A percentile compares a stretch with the other conserved stretches of the same genome.
Conservation (phyloP, 2,113 vertebrate genomes). For the Podilymbus podiceps region DNA sequence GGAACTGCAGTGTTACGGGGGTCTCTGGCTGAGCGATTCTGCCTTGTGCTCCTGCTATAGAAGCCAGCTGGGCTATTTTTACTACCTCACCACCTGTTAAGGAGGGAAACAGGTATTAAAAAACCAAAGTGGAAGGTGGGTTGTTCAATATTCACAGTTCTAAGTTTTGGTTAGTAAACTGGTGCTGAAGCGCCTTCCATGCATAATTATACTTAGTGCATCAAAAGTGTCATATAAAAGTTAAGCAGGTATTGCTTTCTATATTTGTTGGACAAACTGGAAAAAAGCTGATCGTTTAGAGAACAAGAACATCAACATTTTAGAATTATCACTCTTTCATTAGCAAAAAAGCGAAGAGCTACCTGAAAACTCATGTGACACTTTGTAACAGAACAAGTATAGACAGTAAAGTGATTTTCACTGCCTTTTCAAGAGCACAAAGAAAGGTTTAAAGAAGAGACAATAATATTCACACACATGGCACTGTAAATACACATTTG, state of each 20-base stretch:
- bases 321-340: slow-evolving; percentile 25
- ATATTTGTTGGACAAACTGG: slow-evolving; percentile 42
- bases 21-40: slow-evolving; percentile 88
- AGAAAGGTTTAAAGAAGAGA: not conserved
- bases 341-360: slow-evolving; percentile 43
- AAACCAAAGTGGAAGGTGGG: not conserved
- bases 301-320: slow-evolving; percentile 38
- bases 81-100: slow-evolving; percentile 86
- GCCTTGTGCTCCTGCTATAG: slow-evolving; percentile 82
- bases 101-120: slow-evolving; percentile 15
- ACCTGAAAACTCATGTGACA: slow-evolving; percentile 76
- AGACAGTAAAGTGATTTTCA: slow-evolving; percentile 61
- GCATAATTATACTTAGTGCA: slow-evolving; percentile 76
- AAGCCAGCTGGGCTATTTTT: slow-evolving; percentile 87
- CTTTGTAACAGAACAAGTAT: slow-evolving; percentile 57
- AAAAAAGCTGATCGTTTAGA: slow-evolving; percentile 55
- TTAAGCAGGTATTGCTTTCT: slow-evolving; percentile 70
- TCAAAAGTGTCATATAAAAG: slow-evolving; percentile 72
- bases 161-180: slow-evolving; percentile 76
- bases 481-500: not conserved
- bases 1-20: slow-evolving; percentile 91
- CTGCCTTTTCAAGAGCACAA: slow-evolving; percentile 72
- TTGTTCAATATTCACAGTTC: not conserved
- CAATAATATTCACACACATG: not conserved
- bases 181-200: slow-evolving; percentile 77